Conservation (phyloP, 2,888 invertebrate genomes). For the Leucoptera coffeella region DNA sequence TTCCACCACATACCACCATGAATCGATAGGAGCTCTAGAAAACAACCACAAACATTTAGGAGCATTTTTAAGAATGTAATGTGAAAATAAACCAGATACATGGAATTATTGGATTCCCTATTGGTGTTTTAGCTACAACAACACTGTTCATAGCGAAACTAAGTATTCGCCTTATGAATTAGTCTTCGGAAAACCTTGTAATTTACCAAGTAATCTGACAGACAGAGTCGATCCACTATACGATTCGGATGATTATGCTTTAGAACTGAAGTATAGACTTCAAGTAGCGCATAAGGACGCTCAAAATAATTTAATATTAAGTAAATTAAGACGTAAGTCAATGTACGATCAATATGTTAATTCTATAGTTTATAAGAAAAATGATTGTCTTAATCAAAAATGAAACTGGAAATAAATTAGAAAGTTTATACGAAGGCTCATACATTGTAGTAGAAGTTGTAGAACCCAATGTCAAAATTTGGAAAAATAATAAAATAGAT, state of each 20-base stretch:
- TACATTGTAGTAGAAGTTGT: background rate
- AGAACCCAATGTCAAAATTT: background rate
- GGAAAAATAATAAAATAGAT: background rate
- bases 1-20: slow-evolving; percentile 2
- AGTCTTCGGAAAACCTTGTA: background rate
- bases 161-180: slow-evolving; percentile 2
- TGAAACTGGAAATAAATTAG: background rate
- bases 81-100: background rate
- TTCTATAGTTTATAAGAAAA: background rate
- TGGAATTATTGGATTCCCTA: background rate
- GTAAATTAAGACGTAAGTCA: background rate
- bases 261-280: slow-evolving; percentile 3
- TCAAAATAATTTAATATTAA: background rate
- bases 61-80: background rate
- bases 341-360: background rate
- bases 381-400: background rate
- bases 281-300: slow-evolving; percentile 2
- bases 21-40: background rate
- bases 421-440: background rate
- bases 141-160: slow-evolving; percentile 1
- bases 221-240: background rate
- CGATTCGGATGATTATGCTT: slow-evolving; percentile 1
- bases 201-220: slow-evolving; percentile 1
- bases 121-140: slow-evolving; percentile 1
- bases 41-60: slow-evolving; percentile 1